Base-by-base conservation (phyloP, 2,113 vertebrate species). In the Ibidorhyncha struthersii region DNA sequence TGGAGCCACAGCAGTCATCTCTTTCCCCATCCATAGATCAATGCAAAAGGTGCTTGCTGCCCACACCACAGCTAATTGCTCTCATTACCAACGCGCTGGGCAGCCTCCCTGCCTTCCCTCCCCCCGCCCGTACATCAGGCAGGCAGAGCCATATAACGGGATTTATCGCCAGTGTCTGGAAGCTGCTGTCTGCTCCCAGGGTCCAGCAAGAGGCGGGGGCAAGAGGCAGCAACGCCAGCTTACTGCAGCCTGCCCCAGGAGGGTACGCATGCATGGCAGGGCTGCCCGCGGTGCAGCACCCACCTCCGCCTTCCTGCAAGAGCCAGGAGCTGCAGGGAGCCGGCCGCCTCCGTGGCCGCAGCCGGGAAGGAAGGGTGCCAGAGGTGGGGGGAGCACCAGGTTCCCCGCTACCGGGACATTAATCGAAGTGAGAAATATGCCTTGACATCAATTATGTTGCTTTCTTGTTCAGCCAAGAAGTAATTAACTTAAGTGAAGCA, bases 401-500 rank as follows among this genome's bases (percentile, higher is more conserved):
- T 17, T 49, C 70, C 53, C 58, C 9, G 1, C 45, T 88, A 86
- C 65, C 3, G 1, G 82, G 89, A 86, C 80, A 43, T 67, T 86
- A 94, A 95, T 72, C 5, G 43, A 92, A 95, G 80, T 89, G 91
- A 96, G 83, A 96, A 95, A 97, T 72, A 52, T 0, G 15, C 52
- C 77, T 79, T 96, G 95, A 96, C 94, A 96, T 91, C 94, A 97
- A 91, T 95, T 95, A 92, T 52, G 86, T 84, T 82, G 86, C 94
- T 96, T 93, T 96, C 83, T 89, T 94, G 89, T 95, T 96, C 91
- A 85, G 70, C 93, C 61, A 91, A 95, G 76, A 79, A 92, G 80
- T 96, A 96, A 97, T 96, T 92, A 95, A 93, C 85, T 94, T 93
- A 95, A 95, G 89, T 95, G 96, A 86, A 96, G 95, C 96, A 97